Percentiles rank a stretch among this genome's conserved stretches.
Conservation (phyloP, 2,113 vertebrate genomes). For the Romanogobio albipinnatus region DNA sequence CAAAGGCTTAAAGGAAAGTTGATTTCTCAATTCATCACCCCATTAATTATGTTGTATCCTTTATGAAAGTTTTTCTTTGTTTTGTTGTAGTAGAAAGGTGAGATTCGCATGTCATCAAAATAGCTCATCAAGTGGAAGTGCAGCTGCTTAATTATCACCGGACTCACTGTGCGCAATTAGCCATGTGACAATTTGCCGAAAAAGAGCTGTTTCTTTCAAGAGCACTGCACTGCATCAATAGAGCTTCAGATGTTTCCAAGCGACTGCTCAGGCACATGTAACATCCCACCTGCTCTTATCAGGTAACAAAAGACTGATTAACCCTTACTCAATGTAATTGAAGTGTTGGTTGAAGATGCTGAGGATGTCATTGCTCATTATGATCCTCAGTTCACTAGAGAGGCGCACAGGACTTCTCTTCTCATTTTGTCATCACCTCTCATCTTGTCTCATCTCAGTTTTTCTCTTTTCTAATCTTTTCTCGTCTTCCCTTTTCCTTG, state of each 20-base stretch:
- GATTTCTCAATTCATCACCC: too few species aligned
- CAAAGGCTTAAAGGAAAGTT: too few species aligned
- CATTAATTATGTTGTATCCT: background rate
- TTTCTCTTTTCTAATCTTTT: background rate
- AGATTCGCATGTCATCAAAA: conserved; percentile 64
- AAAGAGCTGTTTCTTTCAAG: conserved; percentile 25
- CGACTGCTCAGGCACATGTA: conserved; percentile 1
- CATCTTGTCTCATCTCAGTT: background rate
- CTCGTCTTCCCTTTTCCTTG: background rate
- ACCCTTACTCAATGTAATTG: conserved; percentile 30
- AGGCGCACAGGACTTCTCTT: conserved; percentile 5
- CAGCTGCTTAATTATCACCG: conserved; percentile 59
- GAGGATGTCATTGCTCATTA: conserved; percentile 18
- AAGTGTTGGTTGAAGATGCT: conserved; percentile 27
- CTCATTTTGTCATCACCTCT: background rate
- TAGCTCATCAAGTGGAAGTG: conserved; percentile 44
- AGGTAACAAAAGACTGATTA: conserved; percentile 8
- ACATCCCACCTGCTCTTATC: conserved; percentile 9
- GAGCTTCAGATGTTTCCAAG: conserved; percentile 16
- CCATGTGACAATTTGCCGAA: conserved; percentile 55
- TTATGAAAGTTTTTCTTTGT: background rate
- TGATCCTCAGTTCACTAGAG: background rate
- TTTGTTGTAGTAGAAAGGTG: background rate
- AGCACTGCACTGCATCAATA: background rate
- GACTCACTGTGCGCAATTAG: conserved; percentile 62